Evolutionary conservation across 2,797 vertebrate species (phyloP).

Genomic region (Myripristis murdjan): DNA sequence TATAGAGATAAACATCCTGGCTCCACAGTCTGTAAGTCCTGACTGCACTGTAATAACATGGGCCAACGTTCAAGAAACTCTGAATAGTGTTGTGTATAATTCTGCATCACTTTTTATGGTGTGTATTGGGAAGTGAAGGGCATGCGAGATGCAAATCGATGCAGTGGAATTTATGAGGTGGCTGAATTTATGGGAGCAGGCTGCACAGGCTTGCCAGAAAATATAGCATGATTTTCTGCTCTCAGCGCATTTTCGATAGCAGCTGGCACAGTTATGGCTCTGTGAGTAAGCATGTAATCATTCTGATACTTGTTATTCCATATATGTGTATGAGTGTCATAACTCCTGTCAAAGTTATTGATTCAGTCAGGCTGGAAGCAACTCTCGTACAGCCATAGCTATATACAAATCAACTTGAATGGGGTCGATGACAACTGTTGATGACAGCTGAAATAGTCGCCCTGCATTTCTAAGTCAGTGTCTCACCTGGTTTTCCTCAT

Average conservation of each 20-base stretch:
- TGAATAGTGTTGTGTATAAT: slow-evolving; percentile 20
- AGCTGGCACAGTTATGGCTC: slow-evolving; percentile 34
- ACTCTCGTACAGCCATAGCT: neutral
- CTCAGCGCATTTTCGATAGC: slow-evolving; percentile 18
- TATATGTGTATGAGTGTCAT: slow-evolving; percentile 14
- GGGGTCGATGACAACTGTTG: neutral
- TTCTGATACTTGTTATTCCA: slow-evolving; percentile 24
- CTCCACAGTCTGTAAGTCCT: too few species aligned
- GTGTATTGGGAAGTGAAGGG: slow-evolving; percentile 36
- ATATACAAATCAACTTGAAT: neutral
- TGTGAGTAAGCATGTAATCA: slow-evolving; percentile 42
- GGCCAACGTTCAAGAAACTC: slow-evolving; percentile 27
- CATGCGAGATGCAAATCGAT: slow-evolving; percentile 47
- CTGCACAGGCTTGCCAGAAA: slow-evolving; percentile 36
- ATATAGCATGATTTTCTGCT: slow-evolving; percentile 40
- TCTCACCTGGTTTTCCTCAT: slow-evolving; percentile 1
- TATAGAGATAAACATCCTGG: slow-evolving; percentile 26
- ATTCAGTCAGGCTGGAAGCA: slow-evolving; percentile 17
- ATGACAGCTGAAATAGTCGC: neutral
- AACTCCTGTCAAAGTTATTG: slow-evolving; percentile 30
- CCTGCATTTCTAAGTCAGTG: neutral
- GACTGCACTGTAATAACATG: slow-evolving; percentile 23
- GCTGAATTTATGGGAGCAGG: slow-evolving; percentile 59
- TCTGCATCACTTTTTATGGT: slow-evolving; percentile 31
- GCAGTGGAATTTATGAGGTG: slow-evolving; percentile 59